Evolutionary conservation across 2,113 vertebrate species (phyloP), one percentile per base, ranked within the genome.

Genomic region (Microcebus jonahi): DNA sequence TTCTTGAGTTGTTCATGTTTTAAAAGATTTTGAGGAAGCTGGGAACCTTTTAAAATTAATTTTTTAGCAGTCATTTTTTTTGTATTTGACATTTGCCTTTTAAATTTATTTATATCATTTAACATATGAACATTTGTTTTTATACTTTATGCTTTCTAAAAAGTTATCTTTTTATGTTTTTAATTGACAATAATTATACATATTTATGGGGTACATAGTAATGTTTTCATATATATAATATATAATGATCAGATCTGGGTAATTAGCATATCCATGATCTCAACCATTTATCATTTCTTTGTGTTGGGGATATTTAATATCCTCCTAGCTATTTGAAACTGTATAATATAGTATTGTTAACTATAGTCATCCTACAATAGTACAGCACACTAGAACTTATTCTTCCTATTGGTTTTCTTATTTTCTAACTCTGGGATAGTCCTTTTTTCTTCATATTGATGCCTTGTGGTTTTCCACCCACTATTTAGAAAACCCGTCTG

Each of bases 11-110:
- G 42, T 76, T 92, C 14, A 55, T 63, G 15, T 57, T 79, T 84
- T 77, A 84, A 71, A 91, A 36, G 45, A 65, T 88, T 96, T 91
- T 95, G 80, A 80, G 48, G 31, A 89, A 67, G 6, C 14, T 79
- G 29, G 3, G 25, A 53, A 31, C 61, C 73, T 81, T 61, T 83
- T 31, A 5, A 29, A 81, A 85, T 42, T 68, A 36, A 76, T 70
- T 88, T 12, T 77, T 59, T 73, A 36, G 14, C 29, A 70, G 29
- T 70, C 29, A 61, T 59, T 20, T 20, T 84, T 82, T 93, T 90
- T 15, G 36, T 88, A 45, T 67, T 91, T 79, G 45, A 79, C 55
- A 79, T 77, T 79, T 67, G 29, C 23, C 55, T 88, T 96, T 88
- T 81, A 81, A 45, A 68, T 89, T 80, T 88, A 68, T 57, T 88